These are phyloP conservation scores for Eudasyphora cyanicolor DNA, from an alignment of 2,888 invertebrate species.

Conservation along the genomic window DNA sequence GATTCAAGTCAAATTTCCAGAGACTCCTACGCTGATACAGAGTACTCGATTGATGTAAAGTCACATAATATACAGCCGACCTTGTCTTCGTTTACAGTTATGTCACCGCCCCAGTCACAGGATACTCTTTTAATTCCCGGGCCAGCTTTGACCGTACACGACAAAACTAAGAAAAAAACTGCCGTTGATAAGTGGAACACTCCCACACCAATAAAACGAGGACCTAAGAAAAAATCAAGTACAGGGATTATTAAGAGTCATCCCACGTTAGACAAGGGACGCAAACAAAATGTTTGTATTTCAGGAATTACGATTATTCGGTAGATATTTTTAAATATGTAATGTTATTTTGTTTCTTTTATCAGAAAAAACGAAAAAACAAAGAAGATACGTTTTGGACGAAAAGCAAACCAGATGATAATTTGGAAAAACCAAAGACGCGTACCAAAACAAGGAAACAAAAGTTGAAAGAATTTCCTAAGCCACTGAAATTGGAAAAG, in stretches of 20 bases:
- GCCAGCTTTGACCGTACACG: background rate
- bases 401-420: background rate
- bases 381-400: background rate
- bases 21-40: background rate
- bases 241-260: background rate
- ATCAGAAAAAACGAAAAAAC: background rate
- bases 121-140: background rate
- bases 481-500: conserved; percentile 46
- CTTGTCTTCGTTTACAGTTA: background rate
- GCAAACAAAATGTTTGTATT: background rate
- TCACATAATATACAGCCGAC: background rate
- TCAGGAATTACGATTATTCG: background rate
- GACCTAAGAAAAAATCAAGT: background rate
- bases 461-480: conserved; percentile 26
- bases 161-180: no score
- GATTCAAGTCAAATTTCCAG: background rate
- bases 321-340: background rate
- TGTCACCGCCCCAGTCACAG: background rate
- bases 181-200: background rate
- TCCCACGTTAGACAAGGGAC: background rate
- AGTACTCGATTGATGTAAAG: background rate
- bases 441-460: background rate
- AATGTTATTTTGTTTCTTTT: background rate
- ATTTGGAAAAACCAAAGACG: background rate
- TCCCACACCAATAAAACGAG: background rate